These are phyloP conservation scores for Zootermopsis nevadensis DNA, from an alignment of 2,888 invertebrate genomes.

Conservation along the genomic window DNA sequence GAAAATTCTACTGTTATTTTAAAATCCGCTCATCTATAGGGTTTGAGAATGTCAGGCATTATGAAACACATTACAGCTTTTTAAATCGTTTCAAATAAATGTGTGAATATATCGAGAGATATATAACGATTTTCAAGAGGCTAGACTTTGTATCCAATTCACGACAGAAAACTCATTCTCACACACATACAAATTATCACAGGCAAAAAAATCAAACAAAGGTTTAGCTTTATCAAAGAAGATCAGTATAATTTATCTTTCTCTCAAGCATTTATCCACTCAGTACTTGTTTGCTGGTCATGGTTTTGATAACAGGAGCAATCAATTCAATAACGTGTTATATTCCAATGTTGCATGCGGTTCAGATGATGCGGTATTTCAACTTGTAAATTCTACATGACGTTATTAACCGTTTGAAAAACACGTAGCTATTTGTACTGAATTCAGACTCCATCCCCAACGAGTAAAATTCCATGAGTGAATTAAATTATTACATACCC, in stretches of 20 bases:
- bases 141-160: not conserved
- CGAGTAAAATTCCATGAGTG: slow-evolving; percentile 28
- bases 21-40: not conserved
- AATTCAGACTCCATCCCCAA: not conserved
- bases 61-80: not conserved
- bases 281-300: slow-evolving; percentile 2
- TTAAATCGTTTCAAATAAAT: not conserved
- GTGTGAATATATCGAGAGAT: not conserved
- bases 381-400: slow-evolving; percentile 33
- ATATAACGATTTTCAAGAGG: slow-evolving; percentile 4
- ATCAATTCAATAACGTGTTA: slow-evolving; percentile 15
- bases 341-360: slow-evolving; percentile 14
- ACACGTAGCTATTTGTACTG: slow-evolving; percentile 27
- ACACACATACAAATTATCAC: slow-evolving; percentile 19
- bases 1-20: not conserved
- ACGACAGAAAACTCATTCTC: not conserved
- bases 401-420: slow-evolving; percentile 35
- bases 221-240: slow-evolving; percentile 18
- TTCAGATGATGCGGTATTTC: slow-evolving; percentile 27
- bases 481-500: slow-evolving; percentile 36
- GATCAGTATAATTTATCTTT: slow-evolving; percentile 27
- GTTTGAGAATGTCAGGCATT: slow-evolving; percentile 10
- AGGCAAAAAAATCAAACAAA: slow-evolving; percentile 19
- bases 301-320: slow-evolving; percentile 30
- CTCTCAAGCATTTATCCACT: slow-evolving; percentile 12